Evolutionary conservation across 2,797 vertebrate species (phyloP).

Genomic region (Onychomys arenicola): DNA sequence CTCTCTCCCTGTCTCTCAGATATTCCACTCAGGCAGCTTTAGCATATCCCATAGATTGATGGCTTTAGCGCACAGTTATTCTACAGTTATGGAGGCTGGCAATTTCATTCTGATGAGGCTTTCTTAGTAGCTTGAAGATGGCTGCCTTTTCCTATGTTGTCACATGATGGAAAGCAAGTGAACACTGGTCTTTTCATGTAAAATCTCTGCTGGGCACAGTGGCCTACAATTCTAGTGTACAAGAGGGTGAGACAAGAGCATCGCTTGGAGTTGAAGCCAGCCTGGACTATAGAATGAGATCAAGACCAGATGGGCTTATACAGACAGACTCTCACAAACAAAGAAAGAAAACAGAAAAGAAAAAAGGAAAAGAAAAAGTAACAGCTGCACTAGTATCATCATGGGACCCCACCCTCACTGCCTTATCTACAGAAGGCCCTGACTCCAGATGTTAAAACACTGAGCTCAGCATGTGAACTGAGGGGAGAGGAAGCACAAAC

Average conservation of each 20-base stretch:
- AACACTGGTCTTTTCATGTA: neutral
- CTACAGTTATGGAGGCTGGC: neutral
- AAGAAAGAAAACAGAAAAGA: too few relatives aligned
- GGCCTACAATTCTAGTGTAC: neutral
- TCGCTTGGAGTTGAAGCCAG: neutral
- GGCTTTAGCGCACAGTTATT: neutral
- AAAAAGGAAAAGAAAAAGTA: neutral
- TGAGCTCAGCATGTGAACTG: neutral
- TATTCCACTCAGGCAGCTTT: neutral
- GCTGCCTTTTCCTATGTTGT: neutral
- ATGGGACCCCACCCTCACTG: too few relatives aligned
- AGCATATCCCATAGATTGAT: neutral
- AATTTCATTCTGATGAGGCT: neutral
- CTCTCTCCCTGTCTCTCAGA: neutral
- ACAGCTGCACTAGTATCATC: too few relatives aligned
- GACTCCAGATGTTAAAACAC: neutral
- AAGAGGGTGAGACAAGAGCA: neutral
- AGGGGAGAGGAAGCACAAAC: neutral
- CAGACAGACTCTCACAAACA: neutral
- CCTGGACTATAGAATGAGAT: neutral
- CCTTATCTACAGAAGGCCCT: neutral
- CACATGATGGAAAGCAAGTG: too few relatives aligned
- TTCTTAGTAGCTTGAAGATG: neutral
- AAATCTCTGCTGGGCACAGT: neutral
- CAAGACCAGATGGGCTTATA: neutral